Evolutionary conservation across 2,888 invertebrate species (phyloP).

Genomic region (Ophion costatus): DNA sequence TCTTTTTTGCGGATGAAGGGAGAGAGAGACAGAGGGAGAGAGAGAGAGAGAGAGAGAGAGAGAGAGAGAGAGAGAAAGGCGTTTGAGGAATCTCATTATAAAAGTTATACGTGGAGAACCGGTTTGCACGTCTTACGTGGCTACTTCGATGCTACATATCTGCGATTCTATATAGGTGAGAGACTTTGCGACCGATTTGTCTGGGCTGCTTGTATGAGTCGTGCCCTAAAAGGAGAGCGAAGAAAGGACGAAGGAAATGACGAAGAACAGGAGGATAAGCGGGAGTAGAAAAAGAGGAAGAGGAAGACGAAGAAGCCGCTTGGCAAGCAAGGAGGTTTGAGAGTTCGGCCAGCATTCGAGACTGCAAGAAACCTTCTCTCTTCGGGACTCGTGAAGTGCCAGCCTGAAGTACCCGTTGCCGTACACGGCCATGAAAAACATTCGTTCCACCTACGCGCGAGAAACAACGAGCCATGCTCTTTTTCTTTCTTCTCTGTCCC

Average conservation of each 20-base stretch:
- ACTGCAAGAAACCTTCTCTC: slow-evolving; percentile 43
- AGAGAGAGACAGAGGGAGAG: not conserved
- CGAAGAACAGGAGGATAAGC: slow-evolving; percentile 24
- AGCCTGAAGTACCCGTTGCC: slow-evolving; percentile 37
- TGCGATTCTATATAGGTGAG: slow-evolving; percentile 57
- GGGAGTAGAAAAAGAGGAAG: slow-evolving; percentile 21
- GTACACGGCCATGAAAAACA: slow-evolving; percentile 58
- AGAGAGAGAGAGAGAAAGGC: slow-evolving; percentile 9
- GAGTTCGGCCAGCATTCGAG: slow-evolving; percentile 32
- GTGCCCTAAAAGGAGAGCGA: slow-evolving; percentile 37
- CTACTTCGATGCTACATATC: slow-evolving; percentile 60
- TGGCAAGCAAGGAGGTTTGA: slow-evolving; percentile 15
- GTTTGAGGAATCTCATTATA: slow-evolving; percentile 77
- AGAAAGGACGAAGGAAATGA: slow-evolving; percentile 26
- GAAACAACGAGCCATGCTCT: slow-evolving; percentile 17
- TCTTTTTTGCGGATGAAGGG: slow-evolving; percentile 1
- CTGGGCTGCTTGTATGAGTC: slow-evolving; percentile 41
- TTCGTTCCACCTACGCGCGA: slow-evolving; percentile 54
- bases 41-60: slow-evolving; percentile 1
- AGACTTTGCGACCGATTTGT: slow-evolving; percentile 67
- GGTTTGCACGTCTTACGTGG: slow-evolving; percentile 73
- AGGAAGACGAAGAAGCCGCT: slow-evolving; percentile 26
- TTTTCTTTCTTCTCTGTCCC: not conserved
- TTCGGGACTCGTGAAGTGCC: slow-evolving; percentile 13
- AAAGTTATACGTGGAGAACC: slow-evolving; percentile 75